Conservation (phyloP, 2,888 invertebrate genomes). For the Cryptops parisi region DNA sequence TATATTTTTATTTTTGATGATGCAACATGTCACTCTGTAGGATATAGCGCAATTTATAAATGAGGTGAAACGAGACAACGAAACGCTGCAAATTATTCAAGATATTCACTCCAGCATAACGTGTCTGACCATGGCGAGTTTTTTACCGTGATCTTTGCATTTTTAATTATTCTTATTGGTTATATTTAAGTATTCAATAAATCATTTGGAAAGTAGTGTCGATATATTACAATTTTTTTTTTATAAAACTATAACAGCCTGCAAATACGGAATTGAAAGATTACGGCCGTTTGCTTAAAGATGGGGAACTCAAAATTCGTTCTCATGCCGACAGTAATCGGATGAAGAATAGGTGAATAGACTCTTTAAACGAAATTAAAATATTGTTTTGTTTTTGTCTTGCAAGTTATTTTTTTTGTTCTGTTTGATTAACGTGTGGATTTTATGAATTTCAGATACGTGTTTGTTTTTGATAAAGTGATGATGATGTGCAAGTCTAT, state of each 20-base stretch:
- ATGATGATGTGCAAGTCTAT: constrained; percentile 81
- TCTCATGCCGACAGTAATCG: constrained; percentile 72
- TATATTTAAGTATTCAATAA: too few species aligned
- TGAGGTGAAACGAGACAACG: constrained; percentile 93
- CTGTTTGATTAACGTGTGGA: too few species aligned
- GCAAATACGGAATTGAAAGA: constrained; percentile 67
- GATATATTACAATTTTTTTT: not conserved
- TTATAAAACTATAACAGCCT: constrained; percentile 33
- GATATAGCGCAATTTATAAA: constrained; percentile 95
- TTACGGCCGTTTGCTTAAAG: constrained; percentile 79
- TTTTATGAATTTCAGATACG: constrained; percentile 47
- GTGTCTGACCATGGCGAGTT: constrained; percentile 25
- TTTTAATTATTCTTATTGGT: too few species aligned
- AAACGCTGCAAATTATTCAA: constrained; percentile 73
- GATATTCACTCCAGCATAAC: constrained; percentile 59
- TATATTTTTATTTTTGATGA: too few species aligned
- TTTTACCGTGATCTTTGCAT: too few species aligned
- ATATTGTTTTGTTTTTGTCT: not conserved
- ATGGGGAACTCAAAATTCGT: constrained; percentile 86
- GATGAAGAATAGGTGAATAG: constrained; percentile 44
- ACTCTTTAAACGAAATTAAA: not conserved
- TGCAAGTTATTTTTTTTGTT: not conserved
- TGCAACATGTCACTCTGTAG: constrained; percentile 26
- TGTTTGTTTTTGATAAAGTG: constrained; percentile 95
- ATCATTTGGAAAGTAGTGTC: too few species aligned